phyloP scores from a whole-genome alignment of 2,113 vertebrate genomes.

The Dicaeum eximium region DNA sequence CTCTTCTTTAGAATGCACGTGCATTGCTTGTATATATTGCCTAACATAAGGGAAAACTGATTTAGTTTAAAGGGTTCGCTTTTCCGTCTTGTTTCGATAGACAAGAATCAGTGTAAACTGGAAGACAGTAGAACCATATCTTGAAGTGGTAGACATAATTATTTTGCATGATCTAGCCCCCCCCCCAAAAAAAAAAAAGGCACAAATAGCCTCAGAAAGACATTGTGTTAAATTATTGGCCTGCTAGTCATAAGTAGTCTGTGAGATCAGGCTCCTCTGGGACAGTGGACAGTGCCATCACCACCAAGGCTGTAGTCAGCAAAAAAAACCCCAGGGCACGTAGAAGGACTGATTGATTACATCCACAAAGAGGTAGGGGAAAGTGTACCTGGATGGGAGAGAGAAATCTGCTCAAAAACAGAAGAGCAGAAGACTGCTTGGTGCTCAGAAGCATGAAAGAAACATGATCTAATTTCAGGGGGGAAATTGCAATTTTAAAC shows the following conservation, averaged over 20 bases:
- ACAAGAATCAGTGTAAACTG: not conserved
- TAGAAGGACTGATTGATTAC: not conserved
- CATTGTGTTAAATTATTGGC: not conserved
- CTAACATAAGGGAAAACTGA: not conserved
- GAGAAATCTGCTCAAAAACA: not conserved
- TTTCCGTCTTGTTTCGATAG: not conserved
- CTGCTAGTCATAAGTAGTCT: not conserved
- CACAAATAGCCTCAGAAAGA: not conserved
- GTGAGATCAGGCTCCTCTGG: not conserved
- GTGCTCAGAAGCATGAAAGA: not conserved
- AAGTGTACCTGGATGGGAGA: not conserved
- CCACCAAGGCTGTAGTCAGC: not conserved
- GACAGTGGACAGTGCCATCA: not conserved
- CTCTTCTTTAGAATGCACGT: not conserved
- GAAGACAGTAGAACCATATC: not conserved
- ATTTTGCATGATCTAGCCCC: not conserved
- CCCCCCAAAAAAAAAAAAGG: not conserved
- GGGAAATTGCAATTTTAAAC: not conserved
- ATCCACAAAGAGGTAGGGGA: not conserved
- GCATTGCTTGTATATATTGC: not conserved
- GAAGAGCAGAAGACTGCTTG: not conserved
- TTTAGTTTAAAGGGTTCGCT: not conserved
- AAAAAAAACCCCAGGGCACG: accelerated
- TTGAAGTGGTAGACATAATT: not conserved
- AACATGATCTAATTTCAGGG: not conserved